Base-by-base conservation (phyloP, 2,797 vertebrate genomes). In the Sebastes cheni region DNA sequence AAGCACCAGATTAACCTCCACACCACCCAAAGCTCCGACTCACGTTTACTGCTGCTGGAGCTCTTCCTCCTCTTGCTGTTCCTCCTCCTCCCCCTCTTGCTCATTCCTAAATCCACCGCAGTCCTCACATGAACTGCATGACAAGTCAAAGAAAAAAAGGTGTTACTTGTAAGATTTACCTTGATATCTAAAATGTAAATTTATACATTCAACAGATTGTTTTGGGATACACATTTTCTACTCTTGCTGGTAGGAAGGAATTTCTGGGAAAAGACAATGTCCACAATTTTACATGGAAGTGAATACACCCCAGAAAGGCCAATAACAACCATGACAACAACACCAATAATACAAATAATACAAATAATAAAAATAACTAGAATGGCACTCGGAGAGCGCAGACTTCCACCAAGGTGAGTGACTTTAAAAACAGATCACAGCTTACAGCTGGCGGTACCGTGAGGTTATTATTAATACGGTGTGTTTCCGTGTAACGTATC, bases 41-140 rank as follows among this genome's bases (percentile, higher is more conserved):
- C 97, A 98, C 97, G 95, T 95, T 96, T 95, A 88, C 91, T 96
- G 91, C 94, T 93, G 94, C 94, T 95, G 90, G 95, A 96, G 81
- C 92, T 95, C 90, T 96, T 97, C 93, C 96, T 95, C 87, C 94
- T 95, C 88, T 89, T 96, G 90, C 90, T 97, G 88, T 89, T 94
- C 88, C 96, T 97, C 91, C 96, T 97, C 94, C 93, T 96, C 88
- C 97, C 97, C 75, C 92, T 96, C 78, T 93, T 97, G 82, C 95
- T 97, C 97, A 98, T 98, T 82, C 79, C 93, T 60, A 70, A 74
- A 68, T 74, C 56, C 14, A 22, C 12, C 9, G 6, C 67, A 8
- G 60, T 7, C 16, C 16, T 72, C 64, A 75, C 77, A 79, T 73
- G 16, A 27, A 11, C 86, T 91, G 87, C 2, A 75, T 30, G 6